phyloP scores from a whole-genome alignment of 2,113 vertebrate species.

The Pseudorasbora parva region DNA sequence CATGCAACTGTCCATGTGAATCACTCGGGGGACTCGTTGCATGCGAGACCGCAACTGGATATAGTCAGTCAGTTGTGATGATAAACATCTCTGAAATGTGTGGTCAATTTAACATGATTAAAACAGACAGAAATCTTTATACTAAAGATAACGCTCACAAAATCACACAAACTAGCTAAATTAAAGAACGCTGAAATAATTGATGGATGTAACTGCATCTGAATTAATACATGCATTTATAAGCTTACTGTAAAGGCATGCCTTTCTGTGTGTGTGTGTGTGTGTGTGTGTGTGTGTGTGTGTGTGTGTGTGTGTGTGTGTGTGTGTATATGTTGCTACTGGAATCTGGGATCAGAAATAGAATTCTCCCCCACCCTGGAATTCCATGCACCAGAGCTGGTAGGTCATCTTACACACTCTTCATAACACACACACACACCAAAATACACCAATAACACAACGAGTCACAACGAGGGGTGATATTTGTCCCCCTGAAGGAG shows the following conservation, averaged over 20 bases:
- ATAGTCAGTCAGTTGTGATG: neutral
- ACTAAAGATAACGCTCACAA: no score
- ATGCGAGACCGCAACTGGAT: neutral
- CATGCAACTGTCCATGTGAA: conserved; percentile 8
- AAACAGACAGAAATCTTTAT: neutral
- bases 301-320: no score
- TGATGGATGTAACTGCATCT: neutral
- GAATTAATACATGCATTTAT: neutral
- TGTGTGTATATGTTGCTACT: conserved; percentile 50
- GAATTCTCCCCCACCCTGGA: conserved; percentile 72
- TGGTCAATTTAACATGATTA: neutral
- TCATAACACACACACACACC: neutral
- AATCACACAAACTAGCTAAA: neutral
- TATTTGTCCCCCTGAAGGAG: neutral
- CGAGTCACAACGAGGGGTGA: neutral
- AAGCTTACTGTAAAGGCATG: conserved; percentile 23
- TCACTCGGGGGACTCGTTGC: neutral
- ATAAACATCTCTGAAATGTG: conserved; percentile 17
- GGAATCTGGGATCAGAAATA: conserved; percentile 75
- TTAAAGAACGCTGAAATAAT: neutral
- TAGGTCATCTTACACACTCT: conserved; percentile 70
- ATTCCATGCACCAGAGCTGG: conserved; percentile 72
- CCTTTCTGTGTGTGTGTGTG: conserved; percentile 26
- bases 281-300: neutral
- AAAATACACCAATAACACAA: neutral